Percentiles rank a stretch among this genome's conserved stretches.
Evolutionary conservation across 2,888 invertebrate genomes (phyloP).

Genomic region (Xylophagus ater): DNA sequence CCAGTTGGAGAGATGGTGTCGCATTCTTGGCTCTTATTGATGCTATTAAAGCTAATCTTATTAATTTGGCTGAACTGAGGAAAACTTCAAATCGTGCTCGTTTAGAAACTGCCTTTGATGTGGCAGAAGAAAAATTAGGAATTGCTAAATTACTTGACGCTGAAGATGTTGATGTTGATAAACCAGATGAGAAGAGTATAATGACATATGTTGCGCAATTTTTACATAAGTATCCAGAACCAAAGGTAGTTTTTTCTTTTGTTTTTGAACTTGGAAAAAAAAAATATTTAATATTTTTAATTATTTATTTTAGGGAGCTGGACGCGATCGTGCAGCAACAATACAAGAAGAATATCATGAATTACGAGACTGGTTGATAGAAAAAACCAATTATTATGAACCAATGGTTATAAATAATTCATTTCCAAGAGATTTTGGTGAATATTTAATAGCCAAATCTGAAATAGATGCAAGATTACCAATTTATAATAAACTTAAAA

Average conservation of each 20-base stretch:
- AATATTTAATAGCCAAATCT: slow-evolving; percentile 64
- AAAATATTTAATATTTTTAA: too few species aligned
- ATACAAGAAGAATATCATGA: slow-evolving; percentile 72
- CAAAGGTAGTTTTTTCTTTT: slow-evolving; percentile 44
- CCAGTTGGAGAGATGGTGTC: slow-evolving; percentile 91
- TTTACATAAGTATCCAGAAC: slow-evolving; percentile 87
- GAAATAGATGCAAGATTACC: slow-evolving; percentile 64
- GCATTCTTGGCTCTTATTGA: slow-evolving; percentile 94
- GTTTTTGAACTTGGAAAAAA: too few species aligned
- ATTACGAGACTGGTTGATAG: slow-evolving; percentile 69
- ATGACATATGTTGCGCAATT: slow-evolving; percentile 99
- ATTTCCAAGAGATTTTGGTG: slow-evolving; percentile 67
- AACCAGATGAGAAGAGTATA: slow-evolving; percentile 93
- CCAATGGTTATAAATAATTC: slow-evolving; percentile 64
- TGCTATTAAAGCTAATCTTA: slow-evolving; percentile 83
- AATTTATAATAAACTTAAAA: slow-evolving; percentile 64
- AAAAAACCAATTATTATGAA: slow-evolving; percentile 65
- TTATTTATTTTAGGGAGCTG: slow-evolving; percentile 44
- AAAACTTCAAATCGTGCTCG: slow-evolving; percentile 67
- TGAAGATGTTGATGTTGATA: slow-evolving; percentile 90
- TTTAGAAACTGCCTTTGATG: slow-evolving; percentile 84
- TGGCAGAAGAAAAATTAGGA: slow-evolving; percentile 83
- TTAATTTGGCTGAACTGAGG: slow-evolving; percentile 75
- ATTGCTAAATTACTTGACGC: slow-evolving; percentile 86
- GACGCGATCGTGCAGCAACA: slow-evolving; percentile 60